These are phyloP conservation scores for Entelurus aequoreus DNA, from an alignment of 2,113 vertebrate species.

Conservation along the genomic window DNA sequence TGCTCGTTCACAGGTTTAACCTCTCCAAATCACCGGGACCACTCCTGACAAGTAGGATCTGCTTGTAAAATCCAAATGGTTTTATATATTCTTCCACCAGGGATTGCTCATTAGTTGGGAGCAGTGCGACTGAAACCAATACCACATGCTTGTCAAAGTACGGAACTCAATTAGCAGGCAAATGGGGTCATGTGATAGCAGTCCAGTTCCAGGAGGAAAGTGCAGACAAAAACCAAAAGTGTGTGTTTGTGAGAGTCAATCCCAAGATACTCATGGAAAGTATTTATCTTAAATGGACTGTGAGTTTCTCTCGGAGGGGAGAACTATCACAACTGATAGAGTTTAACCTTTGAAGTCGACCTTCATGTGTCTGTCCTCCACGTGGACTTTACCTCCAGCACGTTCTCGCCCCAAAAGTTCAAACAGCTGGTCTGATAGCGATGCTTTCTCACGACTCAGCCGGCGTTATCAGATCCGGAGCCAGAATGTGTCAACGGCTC, in stretches of 20 bases:
- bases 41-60: slow-evolving; percentile 32
- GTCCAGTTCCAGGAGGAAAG: slow-evolving; percentile 18
- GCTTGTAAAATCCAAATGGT: slow-evolving; percentile 60
- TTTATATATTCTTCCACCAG: slow-evolving; percentile 46
- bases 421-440: slow-evolving; percentile 12
- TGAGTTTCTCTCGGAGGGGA: background rate
- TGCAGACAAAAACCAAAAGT: slow-evolving; percentile 2
- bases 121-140: slow-evolving; percentile 56
- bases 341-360: background rate
- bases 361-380: slow-evolving; percentile 2
- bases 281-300: background rate
- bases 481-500: background rate
- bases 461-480: background rate
- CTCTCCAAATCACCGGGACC: slow-evolving; percentile 51
- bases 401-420: slow-evolving; percentile 5
- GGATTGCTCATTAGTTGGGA: slow-evolving; percentile 62
- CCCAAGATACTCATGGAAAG: slow-evolving; percentile 4
- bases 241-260: background rate
- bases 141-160: slow-evolving; percentile 62
- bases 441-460: background rate
- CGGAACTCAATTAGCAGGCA: slow-evolving; percentile 59
- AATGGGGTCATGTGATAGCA: slow-evolving; percentile 47
- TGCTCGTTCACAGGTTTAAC: slow-evolving; percentile 42
- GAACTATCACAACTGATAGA: background rate
- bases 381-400: background rate